A percentile compares a stretch with the other conserved stretches of the same genome.
phyloP scores from a whole-genome alignment of 2,888 invertebrate genomes.

The Tachina grossa region DNA sequence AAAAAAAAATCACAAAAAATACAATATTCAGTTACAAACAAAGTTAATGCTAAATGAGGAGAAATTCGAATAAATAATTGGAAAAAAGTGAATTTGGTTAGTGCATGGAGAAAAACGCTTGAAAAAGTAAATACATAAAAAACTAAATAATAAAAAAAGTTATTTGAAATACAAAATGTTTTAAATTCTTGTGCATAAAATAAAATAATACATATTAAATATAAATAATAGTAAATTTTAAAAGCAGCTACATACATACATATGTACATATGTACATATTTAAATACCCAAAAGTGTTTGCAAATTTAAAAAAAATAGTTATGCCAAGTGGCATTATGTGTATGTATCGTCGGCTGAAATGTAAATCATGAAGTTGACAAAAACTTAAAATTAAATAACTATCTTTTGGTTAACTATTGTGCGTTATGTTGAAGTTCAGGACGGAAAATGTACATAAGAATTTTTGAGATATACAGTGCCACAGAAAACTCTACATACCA shows the following conservation, averaged over 20 bases:
- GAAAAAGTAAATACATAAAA: conserved; percentile 16
- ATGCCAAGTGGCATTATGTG: too few species aligned
- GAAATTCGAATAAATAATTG: conserved; percentile 34
- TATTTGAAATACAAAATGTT: background rate
- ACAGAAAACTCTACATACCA: too few species aligned
- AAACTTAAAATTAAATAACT: too few species aligned
- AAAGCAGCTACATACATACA: background rate
- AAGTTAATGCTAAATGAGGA: conserved; percentile 47
- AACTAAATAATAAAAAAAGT: conserved; percentile 13
- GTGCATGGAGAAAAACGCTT: conserved; percentile 19
- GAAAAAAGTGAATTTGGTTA: conserved; percentile 42
- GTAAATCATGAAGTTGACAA: too few species aligned
- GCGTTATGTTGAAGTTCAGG: too few species aligned
- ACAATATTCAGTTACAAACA: conserved; percentile 43
- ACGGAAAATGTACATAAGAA: too few species aligned
- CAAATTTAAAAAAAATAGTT: too few species aligned
- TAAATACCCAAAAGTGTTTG: too few species aligned
- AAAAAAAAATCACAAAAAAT: conserved; percentile 20
- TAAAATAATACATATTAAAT: background rate
- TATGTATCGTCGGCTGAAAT: too few species aligned
- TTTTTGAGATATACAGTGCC: too few species aligned
- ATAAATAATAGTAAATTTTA: background rate
- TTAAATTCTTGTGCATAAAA: background rate
- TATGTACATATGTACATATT: too few species aligned
- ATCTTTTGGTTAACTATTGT: too few species aligned